Evolutionary conservation across 2,888 invertebrate genomes (phyloP), one percentile per base, ranked within the genome.

Genomic region (Volucella bombylans): DNA sequence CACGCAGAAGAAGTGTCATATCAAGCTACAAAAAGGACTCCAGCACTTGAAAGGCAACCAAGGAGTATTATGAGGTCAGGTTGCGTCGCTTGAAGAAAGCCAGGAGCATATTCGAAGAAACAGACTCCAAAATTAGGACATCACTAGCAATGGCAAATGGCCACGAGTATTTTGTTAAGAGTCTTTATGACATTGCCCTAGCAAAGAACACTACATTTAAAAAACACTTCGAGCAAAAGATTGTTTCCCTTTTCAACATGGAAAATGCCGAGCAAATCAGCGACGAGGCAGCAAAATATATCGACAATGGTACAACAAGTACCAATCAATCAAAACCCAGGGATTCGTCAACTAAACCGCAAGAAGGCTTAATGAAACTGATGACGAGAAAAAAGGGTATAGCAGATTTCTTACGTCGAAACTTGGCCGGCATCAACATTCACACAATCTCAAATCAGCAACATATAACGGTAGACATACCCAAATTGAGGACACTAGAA

Each of bases 391-490:
- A 55, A 31, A 55, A 15, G 0, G 1, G 39, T 6, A 38, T 55
- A 39, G 1, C 39, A 31, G 31, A 38, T 10, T 55, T 55, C 31
- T 38, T 55, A 55, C 23, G 31, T 55, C 54, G 54, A 23, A 55
- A 31, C 31, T 55, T 55, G 54, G 54, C 31, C 54, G 31, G 31
- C 54, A 55, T 23, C 31, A 55, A 55, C 54, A 31, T 55, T 10
- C 31, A 55, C 31, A 55, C 31, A 55, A 55, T 11, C 31, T 38
- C 54, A 57, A 57, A 57, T 57, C 57, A 57, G 57, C 39, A 57
- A 41, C 41, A 41, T 57, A 55, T 31, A 55, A 55, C 15, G 14
- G 15, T 52, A 8, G 18, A 52, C n/a, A n/a, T n/a, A 18, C 50
- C 1, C 50, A 52, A 52, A 52, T 11, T 18, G 15, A 52, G 50